phyloP scores from a whole-genome alignment of 2,113 vertebrate genomes.

The Myiopsitta monachus region DNA sequence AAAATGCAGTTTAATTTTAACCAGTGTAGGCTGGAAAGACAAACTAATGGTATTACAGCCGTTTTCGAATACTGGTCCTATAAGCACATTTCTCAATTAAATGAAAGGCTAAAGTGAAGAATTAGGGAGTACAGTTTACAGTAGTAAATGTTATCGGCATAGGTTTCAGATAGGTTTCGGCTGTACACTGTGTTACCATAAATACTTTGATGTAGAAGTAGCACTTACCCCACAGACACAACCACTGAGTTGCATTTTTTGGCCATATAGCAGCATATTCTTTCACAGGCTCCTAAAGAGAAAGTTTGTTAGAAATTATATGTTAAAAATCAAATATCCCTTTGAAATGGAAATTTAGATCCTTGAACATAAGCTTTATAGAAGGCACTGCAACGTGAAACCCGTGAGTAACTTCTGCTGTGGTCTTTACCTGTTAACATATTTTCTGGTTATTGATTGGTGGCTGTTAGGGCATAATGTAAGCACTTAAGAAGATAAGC shows the following conservation, averaged over 20 bases:
- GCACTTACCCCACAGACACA: slow-evolving; percentile 41
- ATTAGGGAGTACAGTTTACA: not conserved
- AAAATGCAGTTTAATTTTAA: not conserved
- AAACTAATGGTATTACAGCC: not conserved
- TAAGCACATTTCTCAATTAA: not conserved
- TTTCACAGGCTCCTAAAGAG: slow-evolving; percentile 45
- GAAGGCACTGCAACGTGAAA: not conserved
- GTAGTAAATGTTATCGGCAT: not conserved
- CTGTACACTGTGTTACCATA: not conserved
- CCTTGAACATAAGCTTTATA: not conserved
- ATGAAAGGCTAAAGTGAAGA: not conserved
- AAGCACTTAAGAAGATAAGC: not conserved
- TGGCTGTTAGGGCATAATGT: not conserved
- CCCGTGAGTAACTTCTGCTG: fast-evolving
- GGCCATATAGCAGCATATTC: slow-evolving; percentile 15
- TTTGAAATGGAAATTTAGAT: not conserved
- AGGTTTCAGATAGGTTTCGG: not conserved
- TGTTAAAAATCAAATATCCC: not conserved
- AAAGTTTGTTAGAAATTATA: not conserved
- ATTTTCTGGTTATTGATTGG: not conserved
- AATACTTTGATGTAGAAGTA: not conserved
- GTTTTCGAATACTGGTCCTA: not conserved
- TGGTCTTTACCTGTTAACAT: not conserved
- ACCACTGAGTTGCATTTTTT: slow-evolving; percentile 24
- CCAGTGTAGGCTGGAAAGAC: not conserved